Percentiles rank a stretch among this genome's conserved stretches.
These are phyloP conservation scores for Temnothorax rugatulus DNA, from an alignment of 2,888 invertebrate genomes.

Conservation along the genomic window DNA sequence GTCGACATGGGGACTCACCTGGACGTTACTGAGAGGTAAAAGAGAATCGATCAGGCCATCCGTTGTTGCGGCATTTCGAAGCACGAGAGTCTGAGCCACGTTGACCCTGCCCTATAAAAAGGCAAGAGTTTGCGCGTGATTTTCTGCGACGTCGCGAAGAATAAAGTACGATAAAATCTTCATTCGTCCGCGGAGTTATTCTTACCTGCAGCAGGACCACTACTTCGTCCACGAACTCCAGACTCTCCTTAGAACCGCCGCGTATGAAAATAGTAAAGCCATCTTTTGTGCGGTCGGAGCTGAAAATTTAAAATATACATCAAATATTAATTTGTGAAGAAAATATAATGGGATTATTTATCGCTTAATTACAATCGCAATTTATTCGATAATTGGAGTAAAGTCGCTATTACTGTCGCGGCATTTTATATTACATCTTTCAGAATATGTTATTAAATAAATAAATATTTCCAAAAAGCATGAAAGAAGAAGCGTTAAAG, in stretches of 20 bases:
- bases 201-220: slow-evolving; percentile 86
- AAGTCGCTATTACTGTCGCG: neutral
- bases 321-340: neutral
- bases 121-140: slow-evolving; percentile 18
- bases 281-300: slow-evolving; percentile 85
- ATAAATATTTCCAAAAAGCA: neutral
- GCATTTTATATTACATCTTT: neutral
- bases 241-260: slow-evolving; percentile 86
- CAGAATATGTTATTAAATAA: neutral
- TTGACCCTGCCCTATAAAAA: slow-evolving; percentile 79
- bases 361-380: neutral
- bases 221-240: slow-evolving; percentile 87
- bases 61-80: slow-evolving; percentile 73
- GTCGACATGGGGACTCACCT: slow-evolving; percentile 75
- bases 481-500: neutral
- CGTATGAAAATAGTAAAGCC: slow-evolving; percentile 87
- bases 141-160: slow-evolving; percentile 10
- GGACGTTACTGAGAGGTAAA: slow-evolving; percentile 82
- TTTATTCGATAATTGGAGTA: neutral
- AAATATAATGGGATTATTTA: neutral
- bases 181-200: neutral
- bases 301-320: slow-evolving; percentile 74
- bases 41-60: slow-evolving; percentile 77
- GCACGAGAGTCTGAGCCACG: slow-evolving; percentile 79
- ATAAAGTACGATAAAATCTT: neutral